Evolutionary conservation across 2,113 vertebrate species (phyloP).

Genomic region (Arothron firmamentum): DNA sequence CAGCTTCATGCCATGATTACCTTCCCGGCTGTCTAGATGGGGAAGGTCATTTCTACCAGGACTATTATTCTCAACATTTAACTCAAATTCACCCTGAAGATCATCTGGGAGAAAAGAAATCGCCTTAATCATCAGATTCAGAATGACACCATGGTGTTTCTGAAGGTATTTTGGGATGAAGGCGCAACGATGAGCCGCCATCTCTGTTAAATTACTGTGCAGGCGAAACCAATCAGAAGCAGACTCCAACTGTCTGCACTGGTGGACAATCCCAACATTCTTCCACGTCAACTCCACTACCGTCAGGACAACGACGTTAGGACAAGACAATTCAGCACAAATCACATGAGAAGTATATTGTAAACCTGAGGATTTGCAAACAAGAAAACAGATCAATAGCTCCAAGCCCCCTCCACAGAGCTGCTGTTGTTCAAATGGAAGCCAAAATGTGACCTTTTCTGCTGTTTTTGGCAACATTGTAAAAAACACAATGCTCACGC

Average conservation of each 20-base stretch:
- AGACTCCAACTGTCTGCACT: too few relatives aligned
- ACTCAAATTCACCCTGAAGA: slow-evolving; percentile 35
- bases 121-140: too few relatives aligned
- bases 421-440: background rate
- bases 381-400: too few relatives aligned
- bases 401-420: background rate
- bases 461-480: background rate
- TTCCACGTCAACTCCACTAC: too few relatives aligned
- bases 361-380: too few relatives aligned
- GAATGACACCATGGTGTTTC: too few relatives aligned
- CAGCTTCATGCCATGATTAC: slow-evolving; percentile 20
- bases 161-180: too few relatives aligned
- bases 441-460: background rate
- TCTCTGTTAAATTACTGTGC: background rate
- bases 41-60: slow-evolving; percentile 41
- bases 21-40: slow-evolving; percentile 52
- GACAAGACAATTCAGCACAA: too few relatives aligned
- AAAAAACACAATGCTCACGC: background rate
- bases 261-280: too few relatives aligned
- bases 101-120: slow-evolving; percentile 17
- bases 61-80: slow-evolving; percentile 48
- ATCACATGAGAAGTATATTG: too few relatives aligned
- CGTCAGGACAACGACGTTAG: too few relatives aligned
- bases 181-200: background rate
- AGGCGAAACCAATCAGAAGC: background rate